Conservation (phyloP, 2,113 vertebrate species). For the Theristicus caerulescens region DNA sequence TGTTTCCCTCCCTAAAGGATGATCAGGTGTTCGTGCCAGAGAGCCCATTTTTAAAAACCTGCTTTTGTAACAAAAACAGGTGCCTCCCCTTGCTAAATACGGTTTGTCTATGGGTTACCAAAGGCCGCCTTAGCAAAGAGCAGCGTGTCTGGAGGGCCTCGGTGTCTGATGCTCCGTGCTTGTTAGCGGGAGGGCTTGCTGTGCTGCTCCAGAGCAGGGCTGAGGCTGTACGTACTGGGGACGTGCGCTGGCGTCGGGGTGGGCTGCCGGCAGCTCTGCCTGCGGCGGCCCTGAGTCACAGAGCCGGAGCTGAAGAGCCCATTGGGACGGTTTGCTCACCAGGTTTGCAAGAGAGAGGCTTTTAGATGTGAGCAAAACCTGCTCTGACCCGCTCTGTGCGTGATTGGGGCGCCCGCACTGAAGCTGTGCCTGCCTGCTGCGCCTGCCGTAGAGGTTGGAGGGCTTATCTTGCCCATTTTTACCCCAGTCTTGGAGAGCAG, state of each 20-base stretch:
- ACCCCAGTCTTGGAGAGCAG: neutral
- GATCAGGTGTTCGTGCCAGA: accelerated
- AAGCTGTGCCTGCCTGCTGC: neutral
- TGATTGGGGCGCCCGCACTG: accelerated
- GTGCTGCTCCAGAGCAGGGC: neutral
- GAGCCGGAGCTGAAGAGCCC: neutral
- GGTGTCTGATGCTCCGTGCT: neutral
- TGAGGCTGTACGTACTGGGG: neutral
- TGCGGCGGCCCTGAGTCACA: neutral
- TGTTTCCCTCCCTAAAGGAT: neutral
- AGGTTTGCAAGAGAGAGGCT: neutral
- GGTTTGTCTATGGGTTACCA: too few species aligned
- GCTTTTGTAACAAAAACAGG: neutral
- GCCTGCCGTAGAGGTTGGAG: too few species aligned
- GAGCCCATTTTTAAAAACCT: neutral
- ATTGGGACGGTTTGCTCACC: neutral
- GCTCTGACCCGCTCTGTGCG: too few species aligned
- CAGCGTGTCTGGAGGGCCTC: neutral
- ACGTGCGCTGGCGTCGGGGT: accelerated
- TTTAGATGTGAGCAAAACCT: too few species aligned
- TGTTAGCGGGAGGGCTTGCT: neutral
- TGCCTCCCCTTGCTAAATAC: too few species aligned
- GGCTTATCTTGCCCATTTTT: neutral
- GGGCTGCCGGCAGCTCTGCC: neutral
- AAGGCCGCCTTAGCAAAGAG: too few species aligned